Percentiles rank a stretch among this genome's conserved stretches.
phyloP scores from a whole-genome alignment of 2,888 invertebrate species.

The Hirtodrosophila trivittata region DNA sequence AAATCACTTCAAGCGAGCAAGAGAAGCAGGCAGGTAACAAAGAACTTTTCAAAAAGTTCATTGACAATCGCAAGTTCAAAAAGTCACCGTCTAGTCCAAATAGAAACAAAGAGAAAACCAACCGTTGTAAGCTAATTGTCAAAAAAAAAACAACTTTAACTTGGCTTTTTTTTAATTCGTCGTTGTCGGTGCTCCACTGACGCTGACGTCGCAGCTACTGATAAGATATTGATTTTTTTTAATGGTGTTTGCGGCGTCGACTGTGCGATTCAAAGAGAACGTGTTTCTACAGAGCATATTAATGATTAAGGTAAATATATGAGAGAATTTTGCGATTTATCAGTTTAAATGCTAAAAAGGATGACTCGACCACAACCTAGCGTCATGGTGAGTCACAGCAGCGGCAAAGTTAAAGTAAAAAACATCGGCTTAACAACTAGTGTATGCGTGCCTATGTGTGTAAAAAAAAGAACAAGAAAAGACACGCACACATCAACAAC shows the following conservation, averaged over 20 bases:
- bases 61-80: constrained; percentile 38
- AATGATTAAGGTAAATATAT: constrained; percentile 16
- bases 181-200: not conserved
- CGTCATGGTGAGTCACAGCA: constrained; percentile 54
- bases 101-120: constrained; percentile 28
- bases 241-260: constrained; percentile 4
- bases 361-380: constrained; percentile 22
- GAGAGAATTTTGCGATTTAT: constrained; percentile 29
- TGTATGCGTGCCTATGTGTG: constrained; percentile 8
- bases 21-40: constrained; percentile 34
- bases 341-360: constrained; percentile 23
- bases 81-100: constrained; percentile 2
- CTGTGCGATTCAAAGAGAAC: constrained; percentile 38
- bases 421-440: constrained; percentile 22
- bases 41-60: constrained; percentile 41
- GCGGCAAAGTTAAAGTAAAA: constrained; percentile 18
- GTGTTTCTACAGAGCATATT: constrained; percentile 25
- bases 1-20: constrained; percentile 17
- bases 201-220: constrained; percentile 36
- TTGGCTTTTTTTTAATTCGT: constrained; percentile 6
- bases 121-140: constrained; percentile 5
- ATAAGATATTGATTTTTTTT: constrained; percentile 69
- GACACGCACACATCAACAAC: not conserved
- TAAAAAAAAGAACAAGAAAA: constrained; percentile 14
- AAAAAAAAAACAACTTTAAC: constrained; percentile 23